Conservation (phyloP, 2,797 vertebrate genomes). For the Lateolabrax maculatus region DNA sequence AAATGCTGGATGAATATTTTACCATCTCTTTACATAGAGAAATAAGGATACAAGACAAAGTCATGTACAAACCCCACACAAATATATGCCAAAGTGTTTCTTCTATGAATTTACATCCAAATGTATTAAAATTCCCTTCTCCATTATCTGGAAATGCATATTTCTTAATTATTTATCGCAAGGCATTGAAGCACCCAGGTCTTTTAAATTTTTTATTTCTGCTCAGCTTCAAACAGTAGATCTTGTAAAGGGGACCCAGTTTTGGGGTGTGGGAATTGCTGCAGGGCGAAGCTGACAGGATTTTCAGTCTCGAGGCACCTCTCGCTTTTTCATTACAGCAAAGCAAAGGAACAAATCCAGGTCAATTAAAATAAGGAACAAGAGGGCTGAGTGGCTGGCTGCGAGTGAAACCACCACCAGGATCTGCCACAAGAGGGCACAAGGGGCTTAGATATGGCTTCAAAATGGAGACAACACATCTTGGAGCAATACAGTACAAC, state of each 20-base stretch:
- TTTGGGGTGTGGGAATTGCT: slow-evolving; percentile 85
- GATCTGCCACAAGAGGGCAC: slow-evolving; percentile 74
- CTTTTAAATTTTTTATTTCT: slow-evolving; percentile 86
- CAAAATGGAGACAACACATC: background rate
- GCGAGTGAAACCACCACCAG: slow-evolving; percentile 14
- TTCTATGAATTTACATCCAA: slow-evolving; percentile 78
- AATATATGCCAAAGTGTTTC: slow-evolving; percentile 77
- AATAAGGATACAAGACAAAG: slow-evolving; percentile 75
- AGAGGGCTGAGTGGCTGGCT: slow-evolving; percentile 57
- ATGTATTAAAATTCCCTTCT: slow-evolving; percentile 74
- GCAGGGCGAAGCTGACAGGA: slow-evolving; percentile 82
- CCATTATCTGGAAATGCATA: slow-evolving; percentile 83
- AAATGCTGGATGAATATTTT: slow-evolving; percentile 74
- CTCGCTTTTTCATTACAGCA: slow-evolving; percentile 81
- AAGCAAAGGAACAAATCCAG: slow-evolving; percentile 86
- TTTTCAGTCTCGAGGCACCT: slow-evolving; percentile 81
- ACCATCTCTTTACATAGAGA: slow-evolving; percentile 72
- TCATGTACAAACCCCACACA: slow-evolving; percentile 66
- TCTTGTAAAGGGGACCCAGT: slow-evolving; percentile 84
- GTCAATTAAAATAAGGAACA: slow-evolving; percentile 84
- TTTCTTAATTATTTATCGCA: slow-evolving; percentile 85
- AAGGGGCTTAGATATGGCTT: slow-evolving; percentile 36
- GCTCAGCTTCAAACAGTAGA: slow-evolving; percentile 84
- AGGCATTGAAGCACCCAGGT: slow-evolving; percentile 84
- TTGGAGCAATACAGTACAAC: background rate